Conservation (phyloP, 2,113 vertebrate genomes). For the Malurus cyaneus region DNA sequence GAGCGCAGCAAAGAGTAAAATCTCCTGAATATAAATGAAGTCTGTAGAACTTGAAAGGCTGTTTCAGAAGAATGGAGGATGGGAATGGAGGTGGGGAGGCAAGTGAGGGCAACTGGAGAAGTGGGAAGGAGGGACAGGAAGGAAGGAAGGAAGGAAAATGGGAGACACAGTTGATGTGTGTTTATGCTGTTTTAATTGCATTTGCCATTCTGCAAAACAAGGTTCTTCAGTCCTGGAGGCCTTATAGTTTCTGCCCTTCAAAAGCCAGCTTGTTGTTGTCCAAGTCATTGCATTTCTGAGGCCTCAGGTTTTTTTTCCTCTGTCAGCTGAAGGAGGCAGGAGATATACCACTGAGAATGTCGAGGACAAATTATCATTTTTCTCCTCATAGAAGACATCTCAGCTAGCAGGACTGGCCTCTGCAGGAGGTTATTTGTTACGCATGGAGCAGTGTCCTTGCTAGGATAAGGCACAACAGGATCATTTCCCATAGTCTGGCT, state of each 20-base stretch:
- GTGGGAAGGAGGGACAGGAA: background rate
- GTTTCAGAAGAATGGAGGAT: background rate
- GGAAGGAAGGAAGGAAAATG: background rate
- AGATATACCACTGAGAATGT: background rate
- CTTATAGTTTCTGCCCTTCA: background rate
- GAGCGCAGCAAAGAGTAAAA: background rate
- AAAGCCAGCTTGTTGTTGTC: background rate
- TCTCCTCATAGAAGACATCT: background rate
- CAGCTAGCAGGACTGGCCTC: background rate
- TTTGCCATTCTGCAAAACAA: background rate
- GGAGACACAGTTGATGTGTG: fast-evolving
- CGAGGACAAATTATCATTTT: background rate
- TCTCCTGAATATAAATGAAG: background rate
- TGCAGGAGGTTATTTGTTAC: background rate
- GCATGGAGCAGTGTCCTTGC: background rate
- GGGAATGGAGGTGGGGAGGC: background rate
- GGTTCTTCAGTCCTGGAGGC: background rate
- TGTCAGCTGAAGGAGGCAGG: background rate
- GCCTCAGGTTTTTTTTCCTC: background rate
- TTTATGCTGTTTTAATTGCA: background rate
- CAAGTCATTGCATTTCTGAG: background rate
- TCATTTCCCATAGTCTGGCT: background rate
- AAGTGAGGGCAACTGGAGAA: background rate
- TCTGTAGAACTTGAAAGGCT: background rate
- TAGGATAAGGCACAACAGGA: background rate